A percentile compares a stretch with the other conserved stretches of the same genome.
phyloP scores from a whole-genome alignment of 1,140 invertebrate species.

The Plutomurus gul region DNA sequence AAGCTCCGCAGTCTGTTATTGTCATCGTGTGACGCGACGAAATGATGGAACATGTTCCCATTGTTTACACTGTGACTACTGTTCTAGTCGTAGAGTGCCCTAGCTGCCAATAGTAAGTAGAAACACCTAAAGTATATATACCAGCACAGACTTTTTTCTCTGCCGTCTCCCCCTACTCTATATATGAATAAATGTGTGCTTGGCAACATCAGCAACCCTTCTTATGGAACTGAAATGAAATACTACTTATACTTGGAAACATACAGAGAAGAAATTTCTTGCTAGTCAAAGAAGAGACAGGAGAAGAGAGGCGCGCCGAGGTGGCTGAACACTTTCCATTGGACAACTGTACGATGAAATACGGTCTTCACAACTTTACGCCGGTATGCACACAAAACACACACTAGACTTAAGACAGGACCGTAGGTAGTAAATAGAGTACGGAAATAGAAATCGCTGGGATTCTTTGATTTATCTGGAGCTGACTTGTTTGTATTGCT shows the following conservation, averaged over 20 bases:
- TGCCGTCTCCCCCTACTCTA: not conserved
- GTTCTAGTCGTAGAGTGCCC: no score
- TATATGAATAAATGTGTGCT: not conserved
- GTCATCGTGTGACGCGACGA: conserved; percentile 15
- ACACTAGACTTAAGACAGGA: no score
- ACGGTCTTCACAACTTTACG: not conserved
- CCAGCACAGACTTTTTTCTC: not conserved
- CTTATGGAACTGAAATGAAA: not conserved
- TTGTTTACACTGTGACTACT: conserved; percentile 16
- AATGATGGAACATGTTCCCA: conserved; percentile 12
- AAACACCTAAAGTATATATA: not conserved
- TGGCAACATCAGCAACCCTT: not conserved
- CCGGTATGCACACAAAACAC: not conserved
- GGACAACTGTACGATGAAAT: conserved; percentile 1
- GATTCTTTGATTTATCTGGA: conserved; percentile 9
- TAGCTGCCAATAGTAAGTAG: no score
- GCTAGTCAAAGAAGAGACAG: no score
- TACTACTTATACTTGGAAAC: not conserved
- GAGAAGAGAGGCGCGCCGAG: not conserved
- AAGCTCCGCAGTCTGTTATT: not conserved
- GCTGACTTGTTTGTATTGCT: conserved; percentile 14
- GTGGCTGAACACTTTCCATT: not conserved
- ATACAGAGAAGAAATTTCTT: not conserved
- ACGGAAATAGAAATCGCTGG: no score
- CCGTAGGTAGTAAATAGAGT: no score